phyloP scores from a whole-genome alignment of 1,140 invertebrate genomes.

The Bombus polaris region DNA sequence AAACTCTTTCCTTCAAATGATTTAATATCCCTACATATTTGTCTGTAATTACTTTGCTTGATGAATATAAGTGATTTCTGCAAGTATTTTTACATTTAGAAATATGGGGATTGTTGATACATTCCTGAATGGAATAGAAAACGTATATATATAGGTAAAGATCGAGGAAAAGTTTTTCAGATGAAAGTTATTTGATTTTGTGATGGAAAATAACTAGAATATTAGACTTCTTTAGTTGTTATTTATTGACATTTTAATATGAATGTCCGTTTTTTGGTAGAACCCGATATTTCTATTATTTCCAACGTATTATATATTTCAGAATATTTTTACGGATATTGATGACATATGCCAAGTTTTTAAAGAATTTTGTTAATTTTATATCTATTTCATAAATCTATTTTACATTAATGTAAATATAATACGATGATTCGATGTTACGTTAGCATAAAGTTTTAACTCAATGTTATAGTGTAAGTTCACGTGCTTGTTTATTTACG shows the following conservation, averaged over 20 bases:
- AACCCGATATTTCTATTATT: too few species aligned
- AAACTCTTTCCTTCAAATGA: background rate
- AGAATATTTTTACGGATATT: background rate
- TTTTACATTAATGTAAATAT: background rate
- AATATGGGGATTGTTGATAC: background rate
- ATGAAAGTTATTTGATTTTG: too few species aligned
- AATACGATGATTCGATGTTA: background rate
- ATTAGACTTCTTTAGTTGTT: background rate
- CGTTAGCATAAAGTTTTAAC: background rate
- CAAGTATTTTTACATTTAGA: background rate
- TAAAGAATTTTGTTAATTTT: background rate
- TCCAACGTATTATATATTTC: too few species aligned
- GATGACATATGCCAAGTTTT: too few species aligned
- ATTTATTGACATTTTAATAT: too few species aligned
- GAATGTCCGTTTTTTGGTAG: too few species aligned
- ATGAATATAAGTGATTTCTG: background rate
- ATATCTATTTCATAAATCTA: background rate
- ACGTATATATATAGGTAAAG: too few species aligned
- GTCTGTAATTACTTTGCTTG: background rate
- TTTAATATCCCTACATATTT: background rate
- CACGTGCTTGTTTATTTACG: conserved; percentile 1
- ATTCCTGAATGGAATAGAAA: too few species aligned
- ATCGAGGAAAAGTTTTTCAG: too few species aligned
- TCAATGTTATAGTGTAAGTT: background rate
- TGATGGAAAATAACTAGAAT: background rate